Evolutionary conservation across 2,113 vertebrate species (phyloP), one percentile per base, ranked within the genome.

Genomic region (Cyanoliseus patagonus): DNA sequence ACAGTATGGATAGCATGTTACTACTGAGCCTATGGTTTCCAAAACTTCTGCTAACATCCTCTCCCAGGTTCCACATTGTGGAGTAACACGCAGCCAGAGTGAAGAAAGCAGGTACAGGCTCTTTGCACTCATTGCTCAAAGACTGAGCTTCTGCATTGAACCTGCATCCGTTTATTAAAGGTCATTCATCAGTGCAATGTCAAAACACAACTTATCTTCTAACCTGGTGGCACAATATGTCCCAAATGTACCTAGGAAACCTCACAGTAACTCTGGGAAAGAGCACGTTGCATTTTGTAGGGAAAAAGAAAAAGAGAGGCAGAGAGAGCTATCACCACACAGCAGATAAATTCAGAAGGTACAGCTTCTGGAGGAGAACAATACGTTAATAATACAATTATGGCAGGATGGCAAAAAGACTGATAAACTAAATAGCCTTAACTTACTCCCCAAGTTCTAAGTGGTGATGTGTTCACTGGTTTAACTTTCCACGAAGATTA

Each of bases 401-500:
- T 72, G 68, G 66, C 86, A 91, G 88, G 74, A 86, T 37, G 35
- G 47, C 55, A 70, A 94, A 94, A 76, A 88, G 81, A 69, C 77
- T 90, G 94, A 96, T 95, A 95, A 97, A 87, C 81, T 90, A 91
- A 97, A 97, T 94, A 88, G 85, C 88, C 66, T 94, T 88, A 96
- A 94, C 88, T 95, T 90, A 83, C 95, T 97, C 93, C 70, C 72
- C 52, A 96, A 95, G 74, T 98, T 97, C 92, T 95, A 95, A 97
- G 92, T 94, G 92, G 88, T 55, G 95, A 95, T 96, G 83, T 96
- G 94, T 90, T 96, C 90, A 77, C 83, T 74, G 94, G 92, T 97
- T 98, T 97, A 97, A 97, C 96, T 98, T 98, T 98, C 97, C 94
- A 97, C 96, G 94, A 98, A 97, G 96, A 97, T 95, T 98, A 98